Percentiles rank a stretch among this genome's conserved stretches.
Evolutionary conservation across 2,797 vertebrate genomes (phyloP).

Genomic region (Sus cebifrons): DNA sequence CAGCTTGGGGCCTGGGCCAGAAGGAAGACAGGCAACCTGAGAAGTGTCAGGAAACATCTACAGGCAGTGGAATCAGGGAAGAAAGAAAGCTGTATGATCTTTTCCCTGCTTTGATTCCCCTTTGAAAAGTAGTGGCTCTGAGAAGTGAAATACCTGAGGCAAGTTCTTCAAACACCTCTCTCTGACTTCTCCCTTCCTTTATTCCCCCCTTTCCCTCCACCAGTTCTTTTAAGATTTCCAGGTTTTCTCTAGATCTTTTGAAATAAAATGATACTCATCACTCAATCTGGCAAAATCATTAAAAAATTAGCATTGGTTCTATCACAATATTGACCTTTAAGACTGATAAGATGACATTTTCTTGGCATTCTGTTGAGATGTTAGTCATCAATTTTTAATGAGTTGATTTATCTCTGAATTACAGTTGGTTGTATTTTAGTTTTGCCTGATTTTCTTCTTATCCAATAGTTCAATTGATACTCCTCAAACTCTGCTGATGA

Average conservation of each 20-base stretch:
- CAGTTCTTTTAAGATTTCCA: not conserved
- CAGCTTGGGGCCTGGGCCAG: not conserved
- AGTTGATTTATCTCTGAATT: not conserved
- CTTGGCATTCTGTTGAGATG: not conserved
- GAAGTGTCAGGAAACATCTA: not conserved
- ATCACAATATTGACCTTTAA: conserved; percentile 30
- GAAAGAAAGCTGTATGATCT: not conserved
- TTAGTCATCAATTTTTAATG: not conserved
- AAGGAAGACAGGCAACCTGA: not conserved
- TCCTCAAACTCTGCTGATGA: not conserved
- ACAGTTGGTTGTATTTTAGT: not conserved
- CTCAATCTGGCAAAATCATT: conserved; percentile 9
- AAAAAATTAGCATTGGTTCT: not conserved
- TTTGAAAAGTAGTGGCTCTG: not conserved
- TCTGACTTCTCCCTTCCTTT: not conserved
- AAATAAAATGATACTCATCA: conserved; percentile 41
- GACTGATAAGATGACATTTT: not conserved
- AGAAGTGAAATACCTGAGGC: not conserved
- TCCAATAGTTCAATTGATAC: not conserved
- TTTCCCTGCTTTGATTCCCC: not conserved
- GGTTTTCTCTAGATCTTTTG: conserved; percentile 20
- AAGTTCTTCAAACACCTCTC: not conserved
- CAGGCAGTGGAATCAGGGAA: not conserved
- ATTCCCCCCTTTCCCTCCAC: not conserved
- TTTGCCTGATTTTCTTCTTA: conserved; percentile 2